A percentile compares a stretch with the other conserved stretches of the same genome.
Evolutionary conservation across 2,888 invertebrate species (phyloP).

Genomic region (Diaphora mendica): DNA sequence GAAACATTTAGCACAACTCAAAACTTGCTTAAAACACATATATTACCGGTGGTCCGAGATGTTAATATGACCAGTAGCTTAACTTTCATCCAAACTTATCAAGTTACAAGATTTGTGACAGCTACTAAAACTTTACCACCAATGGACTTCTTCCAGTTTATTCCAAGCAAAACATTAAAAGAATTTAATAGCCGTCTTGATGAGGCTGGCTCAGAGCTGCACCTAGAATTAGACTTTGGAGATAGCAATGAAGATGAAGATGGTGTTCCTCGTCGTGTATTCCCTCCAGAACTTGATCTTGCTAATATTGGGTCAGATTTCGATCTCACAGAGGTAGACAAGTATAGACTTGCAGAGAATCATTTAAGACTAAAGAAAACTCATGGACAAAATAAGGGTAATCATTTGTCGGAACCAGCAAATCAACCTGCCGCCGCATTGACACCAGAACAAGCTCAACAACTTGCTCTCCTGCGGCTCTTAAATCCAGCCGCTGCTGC

Average conservation of each 20-base stretch:
- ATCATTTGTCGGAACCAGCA: slow-evolving; percentile 84
- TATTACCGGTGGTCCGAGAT: slow-evolving; percentile 92
- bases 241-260: slow-evolving; percentile 90
- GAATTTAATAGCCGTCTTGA: slow-evolving; percentile 95
- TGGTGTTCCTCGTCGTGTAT: slow-evolving; percentile 79
- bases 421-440: slow-evolving; percentile 82
- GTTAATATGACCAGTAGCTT: slow-evolving; percentile 91
- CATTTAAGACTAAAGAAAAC: slow-evolving; percentile 83
- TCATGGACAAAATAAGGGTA: slow-evolving; percentile 78
- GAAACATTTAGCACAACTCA: slow-evolving; percentile 97
- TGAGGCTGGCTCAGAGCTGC: slow-evolving; percentile 95
- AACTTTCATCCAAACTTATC: slow-evolving; percentile 95
- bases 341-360: slow-evolving; percentile 84
- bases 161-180: slow-evolving; percentile 93
- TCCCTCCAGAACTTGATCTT: slow-evolving; percentile 89
- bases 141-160: slow-evolving; percentile 94
- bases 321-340: slow-evolving; percentile 90
- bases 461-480: slow-evolving; percentile 90
- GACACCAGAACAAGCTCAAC: slow-evolving; percentile 91
- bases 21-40: slow-evolving; percentile 94
- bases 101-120: slow-evolving; percentile 94
- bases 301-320: slow-evolving; percentile 91
- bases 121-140: slow-evolving; percentile 96
- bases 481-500: slow-evolving; percentile 90
- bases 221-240: slow-evolving; percentile 94